Evolutionary conservation across 2,888 invertebrate species (phyloP), one percentile per base, ranked within the genome.

Genomic region (Portevinia maculata): DNA sequence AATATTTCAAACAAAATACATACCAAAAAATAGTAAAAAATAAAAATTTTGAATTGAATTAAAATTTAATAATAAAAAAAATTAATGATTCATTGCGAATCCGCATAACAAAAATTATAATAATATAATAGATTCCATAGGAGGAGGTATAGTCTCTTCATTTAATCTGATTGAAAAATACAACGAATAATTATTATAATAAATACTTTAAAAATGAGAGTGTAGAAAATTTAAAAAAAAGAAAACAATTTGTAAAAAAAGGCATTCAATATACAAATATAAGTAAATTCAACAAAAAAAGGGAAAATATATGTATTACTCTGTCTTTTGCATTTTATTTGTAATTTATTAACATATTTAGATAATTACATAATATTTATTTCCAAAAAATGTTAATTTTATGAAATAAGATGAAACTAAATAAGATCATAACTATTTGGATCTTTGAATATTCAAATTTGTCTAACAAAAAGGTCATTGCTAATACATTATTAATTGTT

Each of bases 61-160:
- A 85, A 87, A 87, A 87, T 87, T 84, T 86, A 83, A 86, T 88
- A 88, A 88, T 89, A 89, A 88, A 88, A 87, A 89, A 89, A 86
- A 86, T 59, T 53, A 84, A 57, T 84, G 85, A 86, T 84, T 85
- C 86, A 60, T 57, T 85, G 85, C 86, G 50, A 60, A 19, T 21
- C 15, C 7, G 46, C 50, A 64, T 55, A 41, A 32, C 44, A 46
- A 15, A 46, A 64, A 60, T 37, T 39, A 59, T 21, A 24, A 44
- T 32, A 52, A 15, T 46, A 15, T 48, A 53, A 28, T 9, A 28
- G 44, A 17, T 50, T 70, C 17, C 21, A 48, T 39, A 71, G 44
- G 46, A 53, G 52, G 46, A 53, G 52, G 37, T 53, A 53, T 8
- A 19, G 13, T 13, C 39, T 65, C 21, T 55, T 74, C 24, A 39